Evolutionary conservation across 37 sponge, comb jelly and placozoan species (phyloP).

Genomic region (Chondrilla cf. caribensis): DNA sequence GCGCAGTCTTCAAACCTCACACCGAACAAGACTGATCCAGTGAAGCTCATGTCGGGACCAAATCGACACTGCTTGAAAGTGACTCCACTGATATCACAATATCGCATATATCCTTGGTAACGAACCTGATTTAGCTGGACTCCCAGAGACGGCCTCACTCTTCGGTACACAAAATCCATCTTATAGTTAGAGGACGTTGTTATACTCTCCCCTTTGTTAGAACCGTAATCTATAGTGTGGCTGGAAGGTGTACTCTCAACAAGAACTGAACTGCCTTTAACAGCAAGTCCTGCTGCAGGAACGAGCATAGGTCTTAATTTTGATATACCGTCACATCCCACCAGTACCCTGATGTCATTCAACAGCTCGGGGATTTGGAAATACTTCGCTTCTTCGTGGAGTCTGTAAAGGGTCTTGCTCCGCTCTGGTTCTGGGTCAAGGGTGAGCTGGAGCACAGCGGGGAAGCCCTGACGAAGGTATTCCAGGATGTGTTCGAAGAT

Average conservation of each 20-base stretch:
- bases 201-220: neutral
- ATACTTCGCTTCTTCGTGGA: conserved; percentile 21
- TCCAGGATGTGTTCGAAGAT: conserved; percentile 23
- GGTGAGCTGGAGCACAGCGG: neutral
- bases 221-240: neutral
- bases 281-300: neutral
- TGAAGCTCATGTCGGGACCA: neutral
- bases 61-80: conserved; percentile 9
- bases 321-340: neutral
- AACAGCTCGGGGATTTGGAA: conserved; percentile 17
- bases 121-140: too few relatives aligned
- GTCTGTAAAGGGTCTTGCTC: neutral
- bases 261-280: neutral
- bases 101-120: neutral
- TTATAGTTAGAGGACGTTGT: neutral
- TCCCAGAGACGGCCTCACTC: neutral
- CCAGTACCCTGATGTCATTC: neutral
- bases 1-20: conserved; percentile 15
- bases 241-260: neutral
- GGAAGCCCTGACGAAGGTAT: conserved; percentile 1
- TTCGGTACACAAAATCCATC: neutral
- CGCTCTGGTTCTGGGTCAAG: conserved; percentile 7
- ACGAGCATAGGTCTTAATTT: neutral
- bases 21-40: conserved; percentile 3
- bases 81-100: conserved; percentile 12